Evolutionary conservation across 2,888 invertebrate genomes (phyloP), one percentile per base, ranked within the genome.

Genomic region (Alitta virens): DNA sequence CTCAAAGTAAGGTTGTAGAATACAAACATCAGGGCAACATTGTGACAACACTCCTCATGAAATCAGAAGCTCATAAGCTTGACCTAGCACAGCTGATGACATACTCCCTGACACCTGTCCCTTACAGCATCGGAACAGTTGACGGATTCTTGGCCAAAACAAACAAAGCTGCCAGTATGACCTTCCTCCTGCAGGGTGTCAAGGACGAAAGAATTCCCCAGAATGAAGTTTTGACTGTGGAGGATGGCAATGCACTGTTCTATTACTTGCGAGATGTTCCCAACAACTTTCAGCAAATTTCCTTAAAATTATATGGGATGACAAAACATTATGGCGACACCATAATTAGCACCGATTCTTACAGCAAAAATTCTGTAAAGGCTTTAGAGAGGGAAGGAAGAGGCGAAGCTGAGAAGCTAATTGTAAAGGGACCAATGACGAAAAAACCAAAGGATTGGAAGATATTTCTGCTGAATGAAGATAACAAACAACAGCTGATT

Each of bases 121-220:
- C 59, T 21, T 54, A 56, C n/a, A 60, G 64, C 23, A 54, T 62
- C 33, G 64, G 57, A 14, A 56, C 64, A 27, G 43, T 53, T 16
- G 64, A 64, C 57, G 64, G 57, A 7, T 64, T 62, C 42, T 64
- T 62, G 33, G 14, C 40, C 18, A 63, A 63, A 42, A 60, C 63
- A 5, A 60, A 61, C 60, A 60, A 63, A 25, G 64, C 64, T 14
- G 23, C 61, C 18, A 42, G 62, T 24, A 26, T 64, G 23, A 51
- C 62, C 46, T 61, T 43, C 61, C 46, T 61, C 9, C 56, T 55
- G 9, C 33, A 55, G 2, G 55, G 33, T n/a, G 2, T 3, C 24
- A 38, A 3, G 25, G 52, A 52, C 14, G 33, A 51, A 38, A 51
- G 27, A 5, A 53, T n/a, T 3, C 33, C 26, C 18, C 55, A 53